These are phyloP conservation scores for Cetonia aurata DNA, from an alignment of 2,888 invertebrate genomes.

Conservation along the genomic window DNA sequence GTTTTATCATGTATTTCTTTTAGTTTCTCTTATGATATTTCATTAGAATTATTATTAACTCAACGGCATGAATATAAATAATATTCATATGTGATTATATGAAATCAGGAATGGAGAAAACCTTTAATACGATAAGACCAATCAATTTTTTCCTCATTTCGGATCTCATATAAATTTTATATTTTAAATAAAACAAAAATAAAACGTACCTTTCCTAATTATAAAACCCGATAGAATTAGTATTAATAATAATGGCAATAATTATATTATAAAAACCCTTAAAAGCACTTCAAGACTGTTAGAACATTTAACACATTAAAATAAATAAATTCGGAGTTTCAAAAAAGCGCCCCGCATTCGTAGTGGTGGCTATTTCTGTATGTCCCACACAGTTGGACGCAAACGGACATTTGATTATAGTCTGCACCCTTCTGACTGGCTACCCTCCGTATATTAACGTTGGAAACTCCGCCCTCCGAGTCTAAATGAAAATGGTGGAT, in stretches of 20 bases:
- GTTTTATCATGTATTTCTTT: no score
- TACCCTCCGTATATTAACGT: constrained; percentile 55
- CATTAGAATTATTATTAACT: no score
- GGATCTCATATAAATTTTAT: no score
- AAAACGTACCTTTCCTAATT: constrained; percentile 15
- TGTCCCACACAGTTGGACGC: constrained; percentile 47
- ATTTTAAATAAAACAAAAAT: background rate
- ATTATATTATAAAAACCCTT: constrained; percentile 15
- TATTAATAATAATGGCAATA: constrained; percentile 3
- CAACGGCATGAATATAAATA: no score
- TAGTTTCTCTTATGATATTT: no score
- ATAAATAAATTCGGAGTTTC: constrained; percentile 7
- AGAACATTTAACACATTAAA: background rate
- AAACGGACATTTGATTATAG: constrained; percentile 52
- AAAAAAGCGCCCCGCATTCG: constrained; percentile 21
- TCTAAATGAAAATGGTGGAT: constrained; percentile 60
- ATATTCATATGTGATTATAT: no score
- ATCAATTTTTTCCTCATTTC: no score
- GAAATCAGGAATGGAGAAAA: no score
- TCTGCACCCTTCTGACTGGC: constrained; percentile 58
- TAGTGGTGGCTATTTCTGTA: constrained; percentile 47
- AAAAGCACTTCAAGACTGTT: background rate
- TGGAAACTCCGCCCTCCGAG: constrained; percentile 59
- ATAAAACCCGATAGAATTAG: constrained; percentile 5
- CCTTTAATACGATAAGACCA: no score